phyloP scores from a whole-genome alignment of 2,888 invertebrate genomes.

The Drosophila barbarae region DNA sequence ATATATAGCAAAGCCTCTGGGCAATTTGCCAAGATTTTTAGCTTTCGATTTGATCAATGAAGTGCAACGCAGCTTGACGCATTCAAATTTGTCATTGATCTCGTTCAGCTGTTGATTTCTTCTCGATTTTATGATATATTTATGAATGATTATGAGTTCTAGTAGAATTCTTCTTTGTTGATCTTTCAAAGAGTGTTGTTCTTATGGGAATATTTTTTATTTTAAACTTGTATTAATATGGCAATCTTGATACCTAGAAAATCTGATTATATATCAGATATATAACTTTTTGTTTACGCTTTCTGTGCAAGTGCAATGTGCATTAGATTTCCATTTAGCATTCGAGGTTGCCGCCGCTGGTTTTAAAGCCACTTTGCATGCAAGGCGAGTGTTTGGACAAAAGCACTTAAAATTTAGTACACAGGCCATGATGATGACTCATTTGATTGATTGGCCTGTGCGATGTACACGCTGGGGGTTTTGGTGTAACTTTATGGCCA shows the following conservation, averaged over 20 bases:
- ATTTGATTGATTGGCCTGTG: slow-evolving; percentile 9
- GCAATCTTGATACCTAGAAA: neutral
- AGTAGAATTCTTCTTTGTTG: neutral
- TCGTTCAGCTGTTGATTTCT: neutral
- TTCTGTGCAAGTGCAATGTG: slow-evolving; percentile 8
- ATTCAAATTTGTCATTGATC: slow-evolving; percentile 30
- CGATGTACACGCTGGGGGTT: neutral
- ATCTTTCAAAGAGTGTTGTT: too few species aligned
- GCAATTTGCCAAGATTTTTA: slow-evolving; percentile 24
- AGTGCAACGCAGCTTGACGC: slow-evolving; percentile 39
- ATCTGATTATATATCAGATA: neutral
- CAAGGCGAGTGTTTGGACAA: slow-evolving; percentile 9
- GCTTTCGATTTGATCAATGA: slow-evolving; percentile 33
- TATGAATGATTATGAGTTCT: neutral
- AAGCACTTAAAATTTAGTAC: slow-evolving; percentile 17
- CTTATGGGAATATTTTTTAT: neutral
- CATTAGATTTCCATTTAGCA: slow-evolving; percentile 18
- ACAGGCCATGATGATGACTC: slow-evolving; percentile 8
- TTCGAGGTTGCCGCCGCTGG: neutral
- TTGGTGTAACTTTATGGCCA: neutral
- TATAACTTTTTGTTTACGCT: slow-evolving; percentile 9
- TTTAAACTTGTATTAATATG: too few species aligned
- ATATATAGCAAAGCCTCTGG: slow-evolving; percentile 7
- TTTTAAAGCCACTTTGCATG: slow-evolving; percentile 17
- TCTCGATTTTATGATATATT: neutral